Evolutionary conservation across 2,888 invertebrate genomes (phyloP).

Genomic region (Magallana nippona): DNA sequence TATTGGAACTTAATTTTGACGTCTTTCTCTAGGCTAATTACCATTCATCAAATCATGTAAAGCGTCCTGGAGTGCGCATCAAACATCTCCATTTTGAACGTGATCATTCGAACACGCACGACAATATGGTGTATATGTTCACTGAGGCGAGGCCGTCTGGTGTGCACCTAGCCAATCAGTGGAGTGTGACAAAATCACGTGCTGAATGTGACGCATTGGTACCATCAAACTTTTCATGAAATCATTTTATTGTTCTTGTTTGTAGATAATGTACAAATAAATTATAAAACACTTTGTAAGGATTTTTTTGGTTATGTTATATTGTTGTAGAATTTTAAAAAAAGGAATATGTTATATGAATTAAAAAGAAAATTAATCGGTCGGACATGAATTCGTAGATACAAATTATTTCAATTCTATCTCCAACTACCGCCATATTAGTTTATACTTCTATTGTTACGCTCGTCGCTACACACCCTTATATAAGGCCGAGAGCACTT

Average conservation of each 20-base stretch:
- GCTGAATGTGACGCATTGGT: slow-evolving; percentile 11
- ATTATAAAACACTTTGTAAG: slow-evolving; percentile 5
- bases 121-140: background rate
- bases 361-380: too few relatives aligned
- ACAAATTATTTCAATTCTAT: too few relatives aligned
- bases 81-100: slow-evolving; percentile 10
- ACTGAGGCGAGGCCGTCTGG: background rate
- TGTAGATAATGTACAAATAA: slow-evolving; percentile 25
- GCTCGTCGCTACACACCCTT: too few relatives aligned
- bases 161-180: background rate
- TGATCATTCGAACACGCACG: slow-evolving; percentile 1
- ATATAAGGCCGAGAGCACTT: too few relatives aligned
- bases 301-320: too few relatives aligned
- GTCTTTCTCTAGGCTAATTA: slow-evolving; percentile 12
- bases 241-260: slow-evolving; percentile 9
- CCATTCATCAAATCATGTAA: slow-evolving; percentile 27
- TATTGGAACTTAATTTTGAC: slow-evolving; percentile 18
- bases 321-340: too few relatives aligned
- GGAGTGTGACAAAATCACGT: background rate
- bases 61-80: background rate
- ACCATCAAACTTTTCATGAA: background rate
- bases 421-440: too few relatives aligned
- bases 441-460: too few relatives aligned
- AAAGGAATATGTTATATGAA: too few relatives aligned
- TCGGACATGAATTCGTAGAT: too few relatives aligned